Conservation (phyloP, 92 coral and sea anemone genomes). For the Phenganax subtilis region DNA sequence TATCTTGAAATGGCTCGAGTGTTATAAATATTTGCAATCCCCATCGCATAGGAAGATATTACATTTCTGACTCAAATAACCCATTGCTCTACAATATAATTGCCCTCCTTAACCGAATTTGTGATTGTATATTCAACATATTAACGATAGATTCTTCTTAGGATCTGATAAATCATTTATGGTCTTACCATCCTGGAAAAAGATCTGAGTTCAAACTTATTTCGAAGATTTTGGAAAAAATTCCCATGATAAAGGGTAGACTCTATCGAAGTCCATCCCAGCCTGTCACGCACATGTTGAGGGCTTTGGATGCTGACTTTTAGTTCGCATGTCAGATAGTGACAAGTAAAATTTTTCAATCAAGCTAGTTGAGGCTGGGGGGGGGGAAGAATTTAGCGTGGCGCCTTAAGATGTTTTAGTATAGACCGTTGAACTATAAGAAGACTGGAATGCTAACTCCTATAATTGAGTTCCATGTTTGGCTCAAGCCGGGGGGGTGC, state of each 20-base stretch:
- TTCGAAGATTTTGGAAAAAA: constrained; percentile 74
- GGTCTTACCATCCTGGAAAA: constrained; percentile 71
- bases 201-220: constrained; percentile 70
- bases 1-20: too few species aligned
- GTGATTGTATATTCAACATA: not conserved
- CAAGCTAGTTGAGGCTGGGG: not conserved
- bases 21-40: too few species aligned
- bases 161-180: constrained; percentile 41
- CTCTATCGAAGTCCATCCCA: constrained; percentile 90
- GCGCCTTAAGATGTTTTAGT: not conserved
- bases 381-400: not conserved
- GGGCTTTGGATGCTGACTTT: constrained; percentile 44
- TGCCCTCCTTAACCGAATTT: not conserved
- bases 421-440: too few species aligned
- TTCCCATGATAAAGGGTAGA: constrained; percentile 71
- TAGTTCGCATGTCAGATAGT: not conserved
- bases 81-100: not conserved
- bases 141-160: not conserved
- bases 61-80: too few species aligned
- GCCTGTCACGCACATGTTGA: constrained; percentile 83
- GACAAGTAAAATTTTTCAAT: not conserved
- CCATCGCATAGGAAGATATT: too few species aligned
- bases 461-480: too few species aligned
- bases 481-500: too few species aligned
- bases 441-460: too few species aligned